Conservation (phyloP, 2,113 vertebrate genomes). For the Urocitellus parryii region DNA sequence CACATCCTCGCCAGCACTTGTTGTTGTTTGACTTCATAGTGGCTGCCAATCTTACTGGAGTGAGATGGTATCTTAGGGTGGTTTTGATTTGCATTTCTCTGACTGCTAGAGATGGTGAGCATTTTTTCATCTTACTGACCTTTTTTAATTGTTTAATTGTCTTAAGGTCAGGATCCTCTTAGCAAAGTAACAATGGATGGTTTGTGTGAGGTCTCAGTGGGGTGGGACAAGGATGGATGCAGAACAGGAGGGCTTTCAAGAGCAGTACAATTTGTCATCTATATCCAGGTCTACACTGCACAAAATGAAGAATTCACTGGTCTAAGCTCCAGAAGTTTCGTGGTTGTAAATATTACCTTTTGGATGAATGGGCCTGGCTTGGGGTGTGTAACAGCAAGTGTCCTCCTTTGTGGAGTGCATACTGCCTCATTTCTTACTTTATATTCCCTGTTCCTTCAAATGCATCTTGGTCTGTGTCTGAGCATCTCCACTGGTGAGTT, state of each 20-base stretch:
- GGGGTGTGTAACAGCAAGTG: not conserved
- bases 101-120: too few species aligned
- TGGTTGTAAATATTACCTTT: not conserved
- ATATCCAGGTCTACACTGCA: not conserved
- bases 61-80: too few species aligned
- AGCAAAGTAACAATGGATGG: not conserved
- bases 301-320: conserved; percentile 18
- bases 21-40: too few species aligned
- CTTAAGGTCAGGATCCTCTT: conserved; percentile 41
- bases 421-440: not conserved
- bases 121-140: not conserved
- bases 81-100: too few species aligned
- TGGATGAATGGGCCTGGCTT: not conserved
- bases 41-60: too few species aligned
- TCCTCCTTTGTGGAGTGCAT: not conserved
- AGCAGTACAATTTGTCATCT: not conserved
- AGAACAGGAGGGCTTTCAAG: not conserved
- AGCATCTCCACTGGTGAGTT: not conserved
- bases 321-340: not conserved
- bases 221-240: not conserved
- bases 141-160: conserved; percentile 48
- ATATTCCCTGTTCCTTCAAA: not conserved
- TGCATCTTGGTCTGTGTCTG: not conserved
- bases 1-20: too few species aligned
- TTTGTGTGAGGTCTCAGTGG: not conserved